Conservation (phyloP, 2,797 vertebrate species). For the Phoeniculus purpureus region DNA sequence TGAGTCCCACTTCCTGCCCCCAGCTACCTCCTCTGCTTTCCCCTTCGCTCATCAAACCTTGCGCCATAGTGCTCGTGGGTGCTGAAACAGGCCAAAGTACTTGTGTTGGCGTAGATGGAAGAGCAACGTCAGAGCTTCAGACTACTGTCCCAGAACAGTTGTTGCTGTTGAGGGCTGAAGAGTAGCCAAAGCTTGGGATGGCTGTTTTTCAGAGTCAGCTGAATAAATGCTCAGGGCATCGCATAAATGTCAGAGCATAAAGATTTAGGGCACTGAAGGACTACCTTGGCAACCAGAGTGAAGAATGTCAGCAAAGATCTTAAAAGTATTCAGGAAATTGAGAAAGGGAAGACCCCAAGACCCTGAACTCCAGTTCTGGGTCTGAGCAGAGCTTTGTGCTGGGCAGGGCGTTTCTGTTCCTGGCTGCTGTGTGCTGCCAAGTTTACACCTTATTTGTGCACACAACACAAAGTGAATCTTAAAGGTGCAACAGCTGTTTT, state of each 20-base stretch:
- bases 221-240: slow-evolving; percentile 1
- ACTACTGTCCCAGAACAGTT: background rate
- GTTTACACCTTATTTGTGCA: background rate
- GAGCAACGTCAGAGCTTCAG: background rate
- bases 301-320: background rate
- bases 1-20: background rate
- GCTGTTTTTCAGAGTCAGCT: background rate
- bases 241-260: background rate
- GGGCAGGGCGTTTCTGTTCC: background rate
- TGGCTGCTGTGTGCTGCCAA: background rate
- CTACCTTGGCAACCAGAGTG: background rate
- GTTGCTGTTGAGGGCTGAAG: background rate
- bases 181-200: background rate
- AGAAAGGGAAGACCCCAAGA: background rate
- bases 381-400: background rate
- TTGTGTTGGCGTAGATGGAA: background rate
- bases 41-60: background rate
- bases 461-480: background rate
- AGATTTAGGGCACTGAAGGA: background rate
- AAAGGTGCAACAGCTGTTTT: background rate
- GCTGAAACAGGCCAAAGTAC: background rate
- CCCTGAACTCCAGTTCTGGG: background rate
- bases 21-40: background rate
- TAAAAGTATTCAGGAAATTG: background rate
- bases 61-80: rapidly evolving